Evolutionary conservation across 2,888 invertebrate genomes (phyloP), one percentile per base, ranked within the genome.

Genomic region (Eupeodes latifasciatus): DNA sequence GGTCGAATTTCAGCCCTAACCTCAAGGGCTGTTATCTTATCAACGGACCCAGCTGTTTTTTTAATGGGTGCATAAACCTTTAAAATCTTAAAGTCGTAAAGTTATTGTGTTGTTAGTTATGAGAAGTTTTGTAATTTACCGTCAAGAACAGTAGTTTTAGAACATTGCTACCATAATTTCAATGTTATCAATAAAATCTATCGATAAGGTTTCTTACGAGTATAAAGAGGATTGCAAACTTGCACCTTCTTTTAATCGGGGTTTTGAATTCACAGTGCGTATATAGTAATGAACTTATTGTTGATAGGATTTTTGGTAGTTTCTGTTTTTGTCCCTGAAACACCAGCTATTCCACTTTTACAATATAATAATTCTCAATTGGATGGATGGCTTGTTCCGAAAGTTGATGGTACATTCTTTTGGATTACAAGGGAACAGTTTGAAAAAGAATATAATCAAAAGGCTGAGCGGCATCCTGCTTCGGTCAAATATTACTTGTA

Each of bases 401-500:
- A 57, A 5, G 10, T 34, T 9, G 75, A 81, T 34, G 62, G 69
- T 0, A 36, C 64, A 19, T 62, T 81, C 12, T 53, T n/a, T n/a
- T 81, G 81, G 81, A 49, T 76, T 9, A n/a, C 61, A 11, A 40
- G 75, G n/a, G 69, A 81, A 1, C 40, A 81, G 5, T 74, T 40
- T 14, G 61, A 81, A 51, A 47, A 12, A 11, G 51, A 75, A 36
- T 34, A 19, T 5, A 34, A 53, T n/a, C 59, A 19, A n/a, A n/a
- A 10, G 3, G 40, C n/a, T 14, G 55, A 57, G 5, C 72, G 75
- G 12, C 44, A 27, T 10, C 34, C 59, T 7, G 27, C 36, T 11
- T 16, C n/a, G 0, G 77, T 51, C 0, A 36, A 79, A 11, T 90
- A 79, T 66, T 81, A 67, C 16, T 78, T 90, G 67, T 89, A 85